These are phyloP conservation scores for Mamestra brassicae DNA, from an alignment of 2,888 invertebrate genomes.

Conservation along the genomic window DNA sequence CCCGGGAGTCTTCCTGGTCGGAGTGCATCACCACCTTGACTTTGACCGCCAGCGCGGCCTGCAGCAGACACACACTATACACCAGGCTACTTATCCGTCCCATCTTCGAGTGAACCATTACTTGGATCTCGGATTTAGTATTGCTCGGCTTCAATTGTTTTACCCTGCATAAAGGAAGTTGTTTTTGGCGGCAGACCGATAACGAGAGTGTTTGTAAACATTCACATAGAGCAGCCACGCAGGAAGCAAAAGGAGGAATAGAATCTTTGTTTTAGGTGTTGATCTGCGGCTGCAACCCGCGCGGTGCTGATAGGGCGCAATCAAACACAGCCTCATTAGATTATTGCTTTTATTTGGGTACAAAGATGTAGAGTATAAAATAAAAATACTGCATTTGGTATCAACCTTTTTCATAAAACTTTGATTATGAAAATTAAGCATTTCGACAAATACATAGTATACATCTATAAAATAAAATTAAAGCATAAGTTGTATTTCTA, in stretches of 20 bases:
- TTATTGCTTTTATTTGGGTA: slow-evolving; percentile 90
- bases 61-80: slow-evolving; percentile 70
- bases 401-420: slow-evolving; percentile 88
- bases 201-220: slow-evolving; percentile 83
- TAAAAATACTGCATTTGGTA: slow-evolving; percentile 91
- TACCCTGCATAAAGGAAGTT: slow-evolving; percentile 69
- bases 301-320: slow-evolving; percentile 49
- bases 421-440: slow-evolving; percentile 90
- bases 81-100: slow-evolving; percentile 67
- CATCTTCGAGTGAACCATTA: slow-evolving; percentile 70
- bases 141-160: slow-evolving; percentile 55
- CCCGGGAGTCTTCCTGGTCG: slow-evolving; percentile 82
- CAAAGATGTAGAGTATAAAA: slow-evolving; percentile 90
- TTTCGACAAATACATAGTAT: slow-evolving; percentile 88
- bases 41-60: slow-evolving; percentile 78
- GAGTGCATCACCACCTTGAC: slow-evolving; percentile 87
- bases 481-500: slow-evolving; percentile 87
- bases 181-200: slow-evolving; percentile 71
- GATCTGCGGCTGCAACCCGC: slow-evolving; percentile 32
- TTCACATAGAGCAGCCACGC: slow-evolving; percentile 56
- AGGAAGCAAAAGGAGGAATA: slow-evolving; percentile 61
- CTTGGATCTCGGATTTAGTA: slow-evolving; percentile 38
- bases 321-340: slow-evolving; percentile 73
- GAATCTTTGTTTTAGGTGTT: slow-evolving; percentile 42
- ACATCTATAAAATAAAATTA: slow-evolving; percentile 88